These are phyloP conservation scores for Zingel zingel DNA, from an alignment of 2,113 vertebrate species.

Conservation along the genomic window DNA sequence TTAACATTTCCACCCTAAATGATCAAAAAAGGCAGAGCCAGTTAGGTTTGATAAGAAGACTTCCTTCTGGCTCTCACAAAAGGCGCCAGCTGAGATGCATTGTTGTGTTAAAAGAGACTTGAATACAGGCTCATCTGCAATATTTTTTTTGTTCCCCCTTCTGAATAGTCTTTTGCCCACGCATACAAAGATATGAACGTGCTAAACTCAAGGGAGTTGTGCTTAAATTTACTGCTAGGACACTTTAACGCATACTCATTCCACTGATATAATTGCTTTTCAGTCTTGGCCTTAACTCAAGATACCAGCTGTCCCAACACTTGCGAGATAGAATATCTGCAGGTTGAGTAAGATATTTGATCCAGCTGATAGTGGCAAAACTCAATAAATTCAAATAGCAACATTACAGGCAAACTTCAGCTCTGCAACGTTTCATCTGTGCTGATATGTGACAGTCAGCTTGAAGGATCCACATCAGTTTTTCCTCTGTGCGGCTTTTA, in stretches of 20 bases:
- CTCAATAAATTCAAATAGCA: background rate
- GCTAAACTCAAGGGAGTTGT: conserved; percentile 4
- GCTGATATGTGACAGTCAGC: conserved; percentile 25
- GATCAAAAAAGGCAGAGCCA: conserved; percentile 29
- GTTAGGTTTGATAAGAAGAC: conserved; percentile 53
- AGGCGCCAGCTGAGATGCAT: conserved; percentile 53
- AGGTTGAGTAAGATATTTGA: conserved; percentile 11
- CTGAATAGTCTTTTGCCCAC: conserved; percentile 1
- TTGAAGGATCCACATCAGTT: conserved; percentile 28
- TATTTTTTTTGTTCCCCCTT: conserved; percentile 9
- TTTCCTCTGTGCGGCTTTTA: conserved; percentile 42
- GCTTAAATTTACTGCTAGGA: background rate
- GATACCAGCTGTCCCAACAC: background rate
- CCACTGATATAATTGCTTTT: conserved; percentile 10
- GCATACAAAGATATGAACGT: background rate
- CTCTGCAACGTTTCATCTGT: conserved; percentile 2
- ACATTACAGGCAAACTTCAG: conserved; percentile 14
- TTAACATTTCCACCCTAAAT: conserved; percentile 52
- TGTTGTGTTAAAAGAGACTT: conserved; percentile 60
- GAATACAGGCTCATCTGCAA: conserved; percentile 29
- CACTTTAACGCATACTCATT: background rate
- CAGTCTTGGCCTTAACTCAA: background rate
- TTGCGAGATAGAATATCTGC: background rate
- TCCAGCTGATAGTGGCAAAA: conserved; percentile 13
- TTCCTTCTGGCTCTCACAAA: conserved; percentile 63